Conservation (phyloP, 92 coral and sea anemone genomes). For the Actinernus sp. region DNA sequence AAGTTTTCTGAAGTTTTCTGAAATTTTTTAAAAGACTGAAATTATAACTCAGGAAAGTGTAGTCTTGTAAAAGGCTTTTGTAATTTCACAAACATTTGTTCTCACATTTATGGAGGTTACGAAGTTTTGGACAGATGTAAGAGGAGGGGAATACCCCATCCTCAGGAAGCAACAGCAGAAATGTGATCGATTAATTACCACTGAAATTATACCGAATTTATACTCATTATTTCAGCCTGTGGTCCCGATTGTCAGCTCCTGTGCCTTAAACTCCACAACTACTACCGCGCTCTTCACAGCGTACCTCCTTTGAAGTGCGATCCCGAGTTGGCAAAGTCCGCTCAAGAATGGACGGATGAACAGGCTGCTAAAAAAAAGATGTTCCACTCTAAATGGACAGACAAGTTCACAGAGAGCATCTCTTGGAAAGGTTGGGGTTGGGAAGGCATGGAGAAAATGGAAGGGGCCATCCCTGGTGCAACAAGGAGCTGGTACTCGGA, state of each 20-base stretch:
- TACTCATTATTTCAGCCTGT: slow-evolving; percentile 45
- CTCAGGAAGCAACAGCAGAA: no score
- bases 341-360: slow-evolving; percentile 61
- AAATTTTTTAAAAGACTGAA: no score
- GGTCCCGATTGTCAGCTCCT: slow-evolving; percentile 60
- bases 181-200: no score
- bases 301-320: slow-evolving; percentile 59
- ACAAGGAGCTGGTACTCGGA: slow-evolving; percentile 65
- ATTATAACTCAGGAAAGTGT: no score
- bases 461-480: slow-evolving; percentile 76
- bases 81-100: no score
- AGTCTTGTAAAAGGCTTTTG: no score
- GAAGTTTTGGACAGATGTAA: no score
- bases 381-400: slow-evolving; percentile 51
- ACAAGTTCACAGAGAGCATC: slow-evolving; percentile 60
- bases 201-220: no score
- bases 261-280: slow-evolving; percentile 55
- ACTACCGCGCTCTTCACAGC: slow-evolving; percentile 55
- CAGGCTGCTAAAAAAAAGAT: slow-evolving; percentile 38
- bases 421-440: slow-evolving; percentile 72
- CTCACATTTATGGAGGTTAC: no score
- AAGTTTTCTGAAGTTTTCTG: no score
- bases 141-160: no score
- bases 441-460: slow-evolving; percentile 64
- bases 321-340: slow-evolving; percentile 42